Conservation (phyloP, 2,113 vertebrate genomes). For the Ciconia maguari region DNA sequence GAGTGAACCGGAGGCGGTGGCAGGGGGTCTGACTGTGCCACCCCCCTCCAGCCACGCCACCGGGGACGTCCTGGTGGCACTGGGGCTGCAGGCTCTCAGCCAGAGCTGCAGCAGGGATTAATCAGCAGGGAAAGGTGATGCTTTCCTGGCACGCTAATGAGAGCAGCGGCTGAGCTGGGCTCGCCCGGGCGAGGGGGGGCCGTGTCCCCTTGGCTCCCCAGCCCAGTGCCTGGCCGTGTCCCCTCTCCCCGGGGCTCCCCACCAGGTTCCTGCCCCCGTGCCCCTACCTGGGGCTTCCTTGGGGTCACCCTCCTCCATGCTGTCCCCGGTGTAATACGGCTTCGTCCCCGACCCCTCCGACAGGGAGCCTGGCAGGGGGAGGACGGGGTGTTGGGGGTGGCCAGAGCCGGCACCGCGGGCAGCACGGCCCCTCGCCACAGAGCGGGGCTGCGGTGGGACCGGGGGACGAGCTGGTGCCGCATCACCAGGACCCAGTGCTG, state of each 20-base stretch:
- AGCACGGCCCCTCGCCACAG: neutral
- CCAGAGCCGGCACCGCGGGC: rapidly evolving
- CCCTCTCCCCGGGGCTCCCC: neutral
- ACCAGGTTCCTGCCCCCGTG: rapidly evolving
- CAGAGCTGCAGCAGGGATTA: neutral
- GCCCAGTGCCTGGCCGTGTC: rapidly evolving
- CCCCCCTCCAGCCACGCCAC: rapidly evolving
- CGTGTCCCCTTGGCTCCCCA: neutral
- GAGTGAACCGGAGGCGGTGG: neutral
- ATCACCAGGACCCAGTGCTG: rapidly evolving
- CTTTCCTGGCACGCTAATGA: rapidly evolving
- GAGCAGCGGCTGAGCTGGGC: neutral
- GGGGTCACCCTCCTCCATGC: neutral
- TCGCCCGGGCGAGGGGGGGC: rapidly evolving
- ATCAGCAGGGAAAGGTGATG: neutral
- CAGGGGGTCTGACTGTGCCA: neutral
- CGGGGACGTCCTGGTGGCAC: rapidly evolving
- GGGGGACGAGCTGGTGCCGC: rapidly evolving
- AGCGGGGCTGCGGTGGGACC: rapidly evolving
- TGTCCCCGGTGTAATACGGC: neutral
- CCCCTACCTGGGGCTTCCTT: neutral
- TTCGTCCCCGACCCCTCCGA: rapidly evolving
- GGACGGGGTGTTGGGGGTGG: rapidly evolving
- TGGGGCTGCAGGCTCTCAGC: too few relatives aligned
- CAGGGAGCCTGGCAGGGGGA: neutral